These are phyloP conservation scores for Micromesistius poutassou DNA, from an alignment of 2,797 vertebrate species.

Conservation along the genomic window DNA sequence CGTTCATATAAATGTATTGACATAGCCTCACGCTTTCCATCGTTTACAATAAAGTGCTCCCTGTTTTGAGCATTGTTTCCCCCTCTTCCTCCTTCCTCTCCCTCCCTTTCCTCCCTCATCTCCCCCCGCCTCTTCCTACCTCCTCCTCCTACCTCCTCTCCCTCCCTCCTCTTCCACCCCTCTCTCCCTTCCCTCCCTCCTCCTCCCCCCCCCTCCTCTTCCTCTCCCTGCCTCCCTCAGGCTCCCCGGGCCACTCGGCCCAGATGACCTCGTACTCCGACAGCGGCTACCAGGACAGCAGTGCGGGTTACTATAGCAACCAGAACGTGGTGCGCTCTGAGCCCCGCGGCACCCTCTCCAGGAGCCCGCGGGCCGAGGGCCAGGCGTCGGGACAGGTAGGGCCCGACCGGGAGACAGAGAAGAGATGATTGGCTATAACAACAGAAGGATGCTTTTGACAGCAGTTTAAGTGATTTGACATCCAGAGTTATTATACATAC, in stretches of 20 bases:
- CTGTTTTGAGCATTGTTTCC: too few relatives aligned
- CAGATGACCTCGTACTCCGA: conserved; percentile 98
- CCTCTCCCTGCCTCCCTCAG: conserved; percentile 60
- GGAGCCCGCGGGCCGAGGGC: conserved; percentile 74
- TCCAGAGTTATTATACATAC: too few relatives aligned
- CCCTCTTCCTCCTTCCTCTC: neutral
- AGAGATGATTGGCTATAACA: too few relatives aligned
- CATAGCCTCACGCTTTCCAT: too few relatives aligned
- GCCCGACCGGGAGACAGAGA: too few relatives aligned
- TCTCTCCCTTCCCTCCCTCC: too few relatives aligned
- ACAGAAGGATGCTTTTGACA: too few relatives aligned
- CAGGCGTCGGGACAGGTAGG: conserved; percentile 75
- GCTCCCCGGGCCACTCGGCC: conserved; percentile 89
- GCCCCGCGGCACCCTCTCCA: conserved; percentile 80
- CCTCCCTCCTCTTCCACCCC: too few relatives aligned
- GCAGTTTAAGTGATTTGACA: too few relatives aligned
- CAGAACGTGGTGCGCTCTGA: conserved; percentile 86
- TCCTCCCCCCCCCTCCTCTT: neutral
- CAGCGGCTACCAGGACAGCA: conserved; percentile 96
- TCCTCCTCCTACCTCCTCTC: neutral
- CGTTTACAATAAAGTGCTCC: too few relatives aligned
- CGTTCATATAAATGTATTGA: too few relatives aligned
- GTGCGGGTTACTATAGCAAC: conserved; percentile 85
- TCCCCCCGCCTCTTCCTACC: too few relatives aligned
- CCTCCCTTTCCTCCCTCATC: neutral